Evolutionary conservation across 2,797 vertebrate genomes (phyloP).

Genomic region (Lithobates pipiens): DNA sequence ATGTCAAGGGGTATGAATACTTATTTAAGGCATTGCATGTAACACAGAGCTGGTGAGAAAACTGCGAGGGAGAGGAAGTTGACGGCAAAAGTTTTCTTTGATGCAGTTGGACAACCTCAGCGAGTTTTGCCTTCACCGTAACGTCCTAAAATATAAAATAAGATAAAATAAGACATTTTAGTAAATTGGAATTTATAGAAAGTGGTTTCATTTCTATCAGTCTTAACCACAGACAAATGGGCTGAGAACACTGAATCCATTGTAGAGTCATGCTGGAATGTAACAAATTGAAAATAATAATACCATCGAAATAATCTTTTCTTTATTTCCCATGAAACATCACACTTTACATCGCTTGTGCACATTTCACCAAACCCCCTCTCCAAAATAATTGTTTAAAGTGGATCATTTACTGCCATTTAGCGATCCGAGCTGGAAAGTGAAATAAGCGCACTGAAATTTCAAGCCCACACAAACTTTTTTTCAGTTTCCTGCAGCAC

Average conservation of each 20-base stretch:
- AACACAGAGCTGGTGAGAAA: too few relatives aligned
- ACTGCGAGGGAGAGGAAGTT: too few relatives aligned
- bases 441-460: not conserved
- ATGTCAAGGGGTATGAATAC: too few relatives aligned
- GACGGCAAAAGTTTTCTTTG: too few relatives aligned
- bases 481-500: not conserved
- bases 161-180: not conserved
- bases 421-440: constrained; percentile 4
- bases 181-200: not conserved
- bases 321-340: not conserved
- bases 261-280: not conserved
- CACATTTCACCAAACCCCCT: constrained; percentile 1
- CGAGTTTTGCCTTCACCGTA: too few relatives aligned
- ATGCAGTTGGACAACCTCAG: too few relatives aligned
- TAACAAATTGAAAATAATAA: constrained; percentile 12
- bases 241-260: not conserved
- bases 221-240: not conserved
- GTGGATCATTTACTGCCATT: constrained; percentile 7
- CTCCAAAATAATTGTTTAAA: constrained; percentile 13
- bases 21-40: too few relatives aligned
- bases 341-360: not conserved
- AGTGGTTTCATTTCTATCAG: not conserved
- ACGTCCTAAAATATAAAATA: too few relatives aligned
- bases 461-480: constrained; percentile 17
- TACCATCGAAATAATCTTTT: not conserved